Evolutionary conservation across 37 sponge, comb jelly and placozoan species (phyloP).

Genomic region (Oscarella lobularis): DNA sequence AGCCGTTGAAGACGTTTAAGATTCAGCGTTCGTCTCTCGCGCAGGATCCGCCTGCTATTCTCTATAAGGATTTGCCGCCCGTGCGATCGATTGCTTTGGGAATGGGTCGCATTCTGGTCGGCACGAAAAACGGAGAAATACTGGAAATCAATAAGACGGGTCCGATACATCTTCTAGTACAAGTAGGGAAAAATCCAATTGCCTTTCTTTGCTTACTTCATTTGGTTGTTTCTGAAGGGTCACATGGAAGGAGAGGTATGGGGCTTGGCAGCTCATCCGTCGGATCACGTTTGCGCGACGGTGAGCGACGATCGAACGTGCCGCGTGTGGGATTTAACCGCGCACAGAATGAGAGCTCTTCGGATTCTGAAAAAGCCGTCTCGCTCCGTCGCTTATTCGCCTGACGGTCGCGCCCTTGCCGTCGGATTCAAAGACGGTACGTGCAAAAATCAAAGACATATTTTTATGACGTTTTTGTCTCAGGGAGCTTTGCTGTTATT

Average conservation of each 20-base stretch:
- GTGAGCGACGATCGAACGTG: conserved; percentile 79
- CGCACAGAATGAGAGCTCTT: conserved; percentile 22
- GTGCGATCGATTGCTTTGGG: conserved; percentile 68
- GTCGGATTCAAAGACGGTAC: conserved; percentile 72
- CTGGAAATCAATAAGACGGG: conserved; percentile 81
- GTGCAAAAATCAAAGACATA: too few species aligned
- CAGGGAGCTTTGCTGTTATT: conserved; percentile 42
- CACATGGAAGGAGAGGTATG: conserved; percentile 89
- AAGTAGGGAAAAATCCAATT: conserved; percentile 23
- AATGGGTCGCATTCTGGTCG: conserved; percentile 67
- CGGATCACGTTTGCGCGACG: conserved; percentile 34
- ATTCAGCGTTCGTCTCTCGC: conserved; percentile 29
- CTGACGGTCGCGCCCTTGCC: conserved; percentile 56
- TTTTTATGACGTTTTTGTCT: too few species aligned
- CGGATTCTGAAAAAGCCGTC: conserved; percentile 27
- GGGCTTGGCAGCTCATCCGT: conserved; percentile 81
- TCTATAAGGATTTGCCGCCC: conserved; percentile 55
- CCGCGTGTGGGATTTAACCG: conserved; percentile 67
- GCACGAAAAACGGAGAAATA: conserved; percentile 85
- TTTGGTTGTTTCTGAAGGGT: conserved; percentile 28
- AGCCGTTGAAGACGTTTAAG: conserved; percentile 49
- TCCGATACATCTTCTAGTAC: conserved; percentile 49
- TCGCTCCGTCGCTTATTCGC: conserved; percentile 67
- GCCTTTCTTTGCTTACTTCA: too few species aligned
- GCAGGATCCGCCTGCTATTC: conserved; percentile 9